Conservation (phyloP, 37 sponge, comb jelly and placozoan species). For the Mnemiopsis leidyi region DNA sequence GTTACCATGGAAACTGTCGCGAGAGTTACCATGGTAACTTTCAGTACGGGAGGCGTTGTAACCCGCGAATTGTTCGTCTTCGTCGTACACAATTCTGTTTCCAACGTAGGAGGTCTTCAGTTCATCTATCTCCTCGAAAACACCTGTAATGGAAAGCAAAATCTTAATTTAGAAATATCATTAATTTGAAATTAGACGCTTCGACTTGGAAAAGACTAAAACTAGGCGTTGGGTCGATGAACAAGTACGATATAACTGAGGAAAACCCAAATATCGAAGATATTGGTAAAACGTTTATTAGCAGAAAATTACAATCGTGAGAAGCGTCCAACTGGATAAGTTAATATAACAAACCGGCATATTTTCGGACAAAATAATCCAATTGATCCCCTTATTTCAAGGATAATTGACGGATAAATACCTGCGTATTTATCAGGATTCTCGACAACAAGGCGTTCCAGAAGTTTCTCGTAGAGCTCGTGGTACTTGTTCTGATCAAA, state of each 20-base stretch:
- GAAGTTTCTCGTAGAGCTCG: constrained; percentile 50
- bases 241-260: too few species aligned
- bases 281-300: too few species aligned
- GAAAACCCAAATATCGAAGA: too few species aligned
- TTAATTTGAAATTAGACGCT: too few species aligned
- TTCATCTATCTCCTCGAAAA: constrained; percentile 29
- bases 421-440: constrained; percentile 60
- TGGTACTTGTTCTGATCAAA: constrained; percentile 58
- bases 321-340: too few species aligned
- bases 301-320: too few species aligned
- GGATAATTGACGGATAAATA: not conserved
- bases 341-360: too few species aligned
- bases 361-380: not conserved
- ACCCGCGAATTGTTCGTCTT: constrained; percentile 24
- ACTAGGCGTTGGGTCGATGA: too few species aligned
- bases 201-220: too few species aligned
- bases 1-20: not conserved
- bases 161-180: too few species aligned
- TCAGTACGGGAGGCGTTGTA: not conserved
- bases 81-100: constrained; percentile 51
- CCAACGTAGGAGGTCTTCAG: not conserved
- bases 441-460: constrained; percentile 39
- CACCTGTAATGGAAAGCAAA: too few species aligned
- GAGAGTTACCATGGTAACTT: not conserved
- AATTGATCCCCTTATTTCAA: not conserved